phyloP scores from a whole-genome alignment of 2,888 invertebrate genomes.

The Eristalinus sepulchralis region DNA sequence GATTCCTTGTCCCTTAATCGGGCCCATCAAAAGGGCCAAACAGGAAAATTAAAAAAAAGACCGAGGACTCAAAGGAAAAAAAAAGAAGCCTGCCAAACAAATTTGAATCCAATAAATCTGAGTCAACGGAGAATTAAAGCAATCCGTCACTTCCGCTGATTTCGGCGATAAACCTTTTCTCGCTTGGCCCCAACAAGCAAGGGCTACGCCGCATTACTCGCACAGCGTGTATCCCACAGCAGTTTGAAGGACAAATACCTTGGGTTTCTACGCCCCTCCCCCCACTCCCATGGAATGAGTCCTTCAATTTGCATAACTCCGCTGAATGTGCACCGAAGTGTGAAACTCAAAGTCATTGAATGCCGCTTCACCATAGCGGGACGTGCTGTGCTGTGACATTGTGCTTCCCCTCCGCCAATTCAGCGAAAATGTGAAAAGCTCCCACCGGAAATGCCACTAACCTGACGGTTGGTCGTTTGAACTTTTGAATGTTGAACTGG shows the following conservation, averaged over 20 bases:
- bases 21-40: not conserved
- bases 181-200: not conserved
- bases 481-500: constrained; percentile 20
- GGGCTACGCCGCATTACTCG: constrained; percentile 24
- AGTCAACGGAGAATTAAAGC: constrained; percentile 15
- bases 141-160: constrained; percentile 28
- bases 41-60: constrained; percentile 1
- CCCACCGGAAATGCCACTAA: constrained; percentile 23
- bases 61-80: not conserved
- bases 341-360: constrained; percentile 50
- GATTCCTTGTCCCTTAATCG: not conserved
- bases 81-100: not conserved
- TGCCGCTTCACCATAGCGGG: not conserved
- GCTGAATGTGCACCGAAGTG: constrained; percentile 48
- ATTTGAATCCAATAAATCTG: constrained; percentile 27
- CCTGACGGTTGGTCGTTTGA: constrained; percentile 40
- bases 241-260: constrained; percentile 44
- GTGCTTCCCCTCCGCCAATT: constrained; percentile 22
- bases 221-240: not conserved
- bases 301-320: constrained; percentile 63
- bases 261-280: not conserved
- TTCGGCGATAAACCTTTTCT: constrained; percentile 14
- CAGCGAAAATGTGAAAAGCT: constrained; percentile 39
- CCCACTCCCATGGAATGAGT: not conserved
- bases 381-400: not conserved